Percentiles rank a stretch among this genome's conserved stretches.
Evolutionary conservation across 2,113 vertebrate species (phyloP).

Genomic region (Bubo bubo): DNA sequence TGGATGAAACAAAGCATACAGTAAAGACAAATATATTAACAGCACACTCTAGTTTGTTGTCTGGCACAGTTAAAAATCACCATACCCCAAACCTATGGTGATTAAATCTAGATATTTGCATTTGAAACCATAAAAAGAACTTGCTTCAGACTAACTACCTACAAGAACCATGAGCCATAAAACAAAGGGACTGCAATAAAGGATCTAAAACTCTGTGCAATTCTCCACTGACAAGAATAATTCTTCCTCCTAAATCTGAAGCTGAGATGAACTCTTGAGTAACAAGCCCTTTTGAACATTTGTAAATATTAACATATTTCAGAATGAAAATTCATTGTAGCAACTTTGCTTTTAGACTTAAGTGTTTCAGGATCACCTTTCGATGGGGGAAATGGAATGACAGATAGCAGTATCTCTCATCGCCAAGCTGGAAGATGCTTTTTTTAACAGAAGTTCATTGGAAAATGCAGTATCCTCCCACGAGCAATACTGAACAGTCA

Average conservation of each 20-base stretch:
- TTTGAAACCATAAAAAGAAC: neutral
- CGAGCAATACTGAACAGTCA: neutral
- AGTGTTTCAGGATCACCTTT: neutral
- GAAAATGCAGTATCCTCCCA: neutral
- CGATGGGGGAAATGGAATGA: neutral
- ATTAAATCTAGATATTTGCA: neutral
- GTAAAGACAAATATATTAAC: neutral
- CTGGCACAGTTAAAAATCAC: neutral
- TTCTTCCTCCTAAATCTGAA: neutral
- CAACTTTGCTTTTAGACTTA: neutral
- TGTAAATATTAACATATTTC: neutral
- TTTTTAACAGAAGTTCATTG: neutral
- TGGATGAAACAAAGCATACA: neutral
- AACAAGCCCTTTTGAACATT: neutral
- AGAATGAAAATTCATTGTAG: neutral
- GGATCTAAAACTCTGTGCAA: neutral
- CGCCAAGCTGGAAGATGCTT: neutral
- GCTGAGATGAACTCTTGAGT: neutral
- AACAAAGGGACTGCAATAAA: neutral
- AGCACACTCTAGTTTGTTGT: neutral
- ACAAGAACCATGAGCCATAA: neutral
- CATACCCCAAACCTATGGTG: neutral
- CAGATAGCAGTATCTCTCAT: neutral
- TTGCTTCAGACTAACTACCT: neutral
- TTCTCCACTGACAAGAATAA: neutral